Evolutionary conservation across 2,797 vertebrate species (phyloP).

Genomic region (Micropoecilia bifurca): DNA sequence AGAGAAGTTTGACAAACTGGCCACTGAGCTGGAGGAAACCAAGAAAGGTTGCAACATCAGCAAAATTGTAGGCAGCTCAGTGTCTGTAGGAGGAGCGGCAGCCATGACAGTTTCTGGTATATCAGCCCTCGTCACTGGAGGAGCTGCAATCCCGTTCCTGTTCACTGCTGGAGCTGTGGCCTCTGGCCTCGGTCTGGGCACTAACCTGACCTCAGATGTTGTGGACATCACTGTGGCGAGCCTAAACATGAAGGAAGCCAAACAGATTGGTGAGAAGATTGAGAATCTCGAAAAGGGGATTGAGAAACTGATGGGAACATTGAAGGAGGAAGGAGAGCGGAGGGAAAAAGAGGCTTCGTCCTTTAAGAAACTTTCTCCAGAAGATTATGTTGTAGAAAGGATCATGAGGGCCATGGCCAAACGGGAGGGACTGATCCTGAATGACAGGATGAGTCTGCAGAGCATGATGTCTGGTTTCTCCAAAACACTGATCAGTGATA

Average conservation of each 20-base stretch:
- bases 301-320: not conserved
- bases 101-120: conserved; percentile 6
- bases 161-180: conserved; percentile 2
- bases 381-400: not conserved
- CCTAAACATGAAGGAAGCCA: not conserved
- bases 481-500: not conserved
- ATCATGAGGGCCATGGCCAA: not conserved
- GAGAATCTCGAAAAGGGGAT: conserved; percentile 1
- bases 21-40: not conserved
- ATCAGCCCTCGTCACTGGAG: not conserved
- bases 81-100: conserved; percentile 21
- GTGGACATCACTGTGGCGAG: not conserved
- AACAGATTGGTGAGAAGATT: not conserved
- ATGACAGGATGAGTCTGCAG: not conserved
- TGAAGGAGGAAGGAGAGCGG: conserved; percentile 2
- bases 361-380: not conserved
- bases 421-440: not conserved
- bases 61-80: conserved; percentile 14
- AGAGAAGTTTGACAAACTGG: not conserved
- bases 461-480: not conserved
- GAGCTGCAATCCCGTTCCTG: not conserved
- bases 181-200: not conserved
- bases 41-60: conserved; percentile 5
- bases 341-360: not conserved
- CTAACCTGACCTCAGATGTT: not conserved